Conservation (phyloP, 1,140 invertebrate species). For the Papilio polyxenes region DNA sequence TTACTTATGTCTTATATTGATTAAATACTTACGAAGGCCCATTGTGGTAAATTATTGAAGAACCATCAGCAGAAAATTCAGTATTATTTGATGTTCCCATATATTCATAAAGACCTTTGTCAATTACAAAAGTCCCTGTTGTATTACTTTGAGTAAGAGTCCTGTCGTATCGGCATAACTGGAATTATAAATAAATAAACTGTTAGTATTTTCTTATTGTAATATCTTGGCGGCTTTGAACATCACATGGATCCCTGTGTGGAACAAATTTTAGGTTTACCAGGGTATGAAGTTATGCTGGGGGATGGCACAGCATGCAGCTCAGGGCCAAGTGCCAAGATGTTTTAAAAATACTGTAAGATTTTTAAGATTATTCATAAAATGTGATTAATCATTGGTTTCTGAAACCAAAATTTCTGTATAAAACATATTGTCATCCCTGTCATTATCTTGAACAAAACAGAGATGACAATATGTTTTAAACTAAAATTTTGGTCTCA, state of each 20-base stretch:
- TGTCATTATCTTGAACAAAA: too few relatives aligned
- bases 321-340: too few relatives aligned
- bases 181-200: slow-evolving; percentile 45
- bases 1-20: slow-evolving; percentile 28
- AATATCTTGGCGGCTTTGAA: neutral
- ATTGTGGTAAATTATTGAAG: slow-evolving; percentile 64
- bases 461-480: too few relatives aligned
- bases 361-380: neutral
- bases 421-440: too few relatives aligned
- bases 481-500: too few relatives aligned
- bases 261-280: too few relatives aligned
- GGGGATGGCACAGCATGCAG: too few relatives aligned
- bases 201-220: neutral
- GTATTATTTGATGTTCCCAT: slow-evolving; percentile 59
- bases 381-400: neutral
- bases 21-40: slow-evolving; percentile 68
- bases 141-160: slow-evolving; percentile 47
- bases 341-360: too few relatives aligned
- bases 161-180: slow-evolving; percentile 63
- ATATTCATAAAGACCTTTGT: slow-evolving; percentile 55
- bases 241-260: neutral
- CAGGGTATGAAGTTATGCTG: too few relatives aligned
- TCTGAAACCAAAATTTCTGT: too few relatives aligned
- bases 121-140: slow-evolving; percentile 47
- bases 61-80: slow-evolving; percentile 60